A percentile compares a stretch with the other conserved stretches of the same genome.
phyloP scores from a whole-genome alignment of 2,113 vertebrate species.

The Eurystomus gularis region DNA sequence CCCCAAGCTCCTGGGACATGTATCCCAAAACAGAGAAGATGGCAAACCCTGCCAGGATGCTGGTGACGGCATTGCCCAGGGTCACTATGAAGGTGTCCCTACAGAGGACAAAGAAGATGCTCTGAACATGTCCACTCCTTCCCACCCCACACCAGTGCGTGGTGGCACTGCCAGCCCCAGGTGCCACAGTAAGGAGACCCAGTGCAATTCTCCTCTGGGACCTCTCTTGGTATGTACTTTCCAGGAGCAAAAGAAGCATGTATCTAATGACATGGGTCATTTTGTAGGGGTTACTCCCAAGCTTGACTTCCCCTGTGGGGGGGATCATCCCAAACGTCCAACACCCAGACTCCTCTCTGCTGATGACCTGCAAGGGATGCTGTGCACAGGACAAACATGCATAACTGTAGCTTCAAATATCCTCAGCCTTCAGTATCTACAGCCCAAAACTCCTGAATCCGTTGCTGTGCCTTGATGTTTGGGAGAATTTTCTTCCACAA shows the following conservation, averaged over 20 bases:
- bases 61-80: constrained; percentile 82
- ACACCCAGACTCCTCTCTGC: not conserved
- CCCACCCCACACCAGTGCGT: not conserved
- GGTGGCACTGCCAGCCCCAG: not conserved
- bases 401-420: not conserved
- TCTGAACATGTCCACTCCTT: not conserved
- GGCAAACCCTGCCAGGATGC: constrained; percentile 83
- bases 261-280: not conserved
- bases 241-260: not conserved
- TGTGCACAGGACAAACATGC: not conserved
- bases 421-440: not conserved
- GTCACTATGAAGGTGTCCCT: constrained; percentile 85
- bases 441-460: not conserved
- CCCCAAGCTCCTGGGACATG: constrained; percentile 83
- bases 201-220: not conserved
- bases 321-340: not conserved
- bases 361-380: accelerated
- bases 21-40: constrained; percentile 84
- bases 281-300: not conserved
- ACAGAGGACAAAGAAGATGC: not conserved
- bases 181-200: not conserved
- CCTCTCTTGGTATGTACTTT: not conserved
- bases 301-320: not conserved
- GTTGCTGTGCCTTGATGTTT: not conserved
- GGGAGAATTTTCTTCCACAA: not conserved